A percentile compares a stretch with the other conserved stretches of the same genome.
These are phyloP conservation scores for Hucho hucho DNA, from an alignment of 2,113 vertebrate species.

Conservation along the genomic window DNA sequence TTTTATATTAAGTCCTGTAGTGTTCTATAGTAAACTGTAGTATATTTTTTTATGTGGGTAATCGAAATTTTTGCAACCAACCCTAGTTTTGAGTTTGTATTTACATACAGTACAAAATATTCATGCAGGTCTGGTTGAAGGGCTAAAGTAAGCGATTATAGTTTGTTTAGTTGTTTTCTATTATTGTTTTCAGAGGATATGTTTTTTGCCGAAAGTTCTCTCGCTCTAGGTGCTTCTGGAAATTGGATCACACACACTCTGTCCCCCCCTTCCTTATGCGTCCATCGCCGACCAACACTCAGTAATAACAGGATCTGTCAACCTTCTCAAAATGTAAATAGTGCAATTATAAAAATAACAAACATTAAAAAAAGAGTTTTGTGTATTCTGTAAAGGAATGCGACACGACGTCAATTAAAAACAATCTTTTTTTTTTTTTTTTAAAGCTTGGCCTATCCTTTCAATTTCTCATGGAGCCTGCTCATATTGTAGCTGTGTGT, in stretches of 20 bases:
- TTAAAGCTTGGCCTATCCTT: neutral
- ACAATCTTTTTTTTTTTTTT: slow-evolving; percentile 43
- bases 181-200: neutral
- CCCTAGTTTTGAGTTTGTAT: neutral
- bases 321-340: slow-evolving; percentile 74
- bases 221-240: neutral
- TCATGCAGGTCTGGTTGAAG: slow-evolving; percentile 31
- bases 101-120: slow-evolving; percentile 4
- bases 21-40: too few species aligned
- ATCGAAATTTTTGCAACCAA: neutral
- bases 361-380: slow-evolving; percentile 31
- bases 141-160: slow-evolving; percentile 9
- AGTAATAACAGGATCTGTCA: slow-evolving; percentile 27
- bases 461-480: neutral
- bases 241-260: neutral
- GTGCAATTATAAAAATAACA: slow-evolving; percentile 36
- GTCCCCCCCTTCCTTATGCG: neutral
- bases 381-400: slow-evolving; percentile 49
- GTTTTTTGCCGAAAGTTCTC: neutral
- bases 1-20: too few species aligned
- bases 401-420: slow-evolving; percentile 46
- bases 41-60: too few species aligned
- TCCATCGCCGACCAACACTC: slow-evolving; percentile 41
- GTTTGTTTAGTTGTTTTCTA: neutral
- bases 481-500: too few species aligned